A percentile compares a stretch with the other conserved stretches of the same genome.
Conservation (phyloP, 2,888 invertebrate genomes). For the Tanypteryx hageni region DNA sequence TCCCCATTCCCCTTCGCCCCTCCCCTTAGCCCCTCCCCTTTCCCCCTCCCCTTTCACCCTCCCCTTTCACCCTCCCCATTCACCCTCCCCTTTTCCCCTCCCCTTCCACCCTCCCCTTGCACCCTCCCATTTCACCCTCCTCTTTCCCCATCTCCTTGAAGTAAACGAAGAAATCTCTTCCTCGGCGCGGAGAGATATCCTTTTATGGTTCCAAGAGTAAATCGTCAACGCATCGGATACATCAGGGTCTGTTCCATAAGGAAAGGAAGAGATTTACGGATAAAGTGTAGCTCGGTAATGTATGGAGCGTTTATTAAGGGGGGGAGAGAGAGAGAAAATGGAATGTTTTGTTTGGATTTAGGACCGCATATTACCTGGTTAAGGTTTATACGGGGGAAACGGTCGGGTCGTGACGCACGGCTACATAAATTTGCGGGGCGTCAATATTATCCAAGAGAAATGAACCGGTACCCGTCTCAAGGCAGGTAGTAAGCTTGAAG, state of each 20-base stretch:
- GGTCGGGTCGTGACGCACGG: slow-evolving; percentile 7
- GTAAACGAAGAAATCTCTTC: not conserved
- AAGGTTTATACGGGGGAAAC: not conserved
- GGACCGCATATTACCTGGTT: slow-evolving; percentile 47
- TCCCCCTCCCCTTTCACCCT: no score
- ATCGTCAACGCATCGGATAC: not conserved
- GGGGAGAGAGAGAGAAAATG: not conserved
- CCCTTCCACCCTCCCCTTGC: no score
- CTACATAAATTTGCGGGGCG: not conserved
- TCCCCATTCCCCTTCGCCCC: no score
- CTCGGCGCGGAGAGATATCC: not conserved
- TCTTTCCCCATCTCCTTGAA: no score
- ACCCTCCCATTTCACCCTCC: no score
- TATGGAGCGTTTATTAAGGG: slow-evolving; percentile 29
- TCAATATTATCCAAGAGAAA: slow-evolving; percentile 22
- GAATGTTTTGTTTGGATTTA: not conserved
- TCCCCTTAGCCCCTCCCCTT: no score
- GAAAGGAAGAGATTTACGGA: slow-evolving; percentile 4
- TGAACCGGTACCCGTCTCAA: not conserved
- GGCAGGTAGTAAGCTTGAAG: not conserved
- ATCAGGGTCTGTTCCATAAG: not conserved
- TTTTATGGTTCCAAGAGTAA: not conserved
- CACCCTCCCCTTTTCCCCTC: no score
- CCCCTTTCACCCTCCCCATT: no score
- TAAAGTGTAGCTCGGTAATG: slow-evolving; percentile 7